Percentiles rank a stretch among this genome's conserved stretches.
Evolutionary conservation across 1,140 invertebrate species (phyloP).

Genomic region (Fopius arisanus): DNA sequence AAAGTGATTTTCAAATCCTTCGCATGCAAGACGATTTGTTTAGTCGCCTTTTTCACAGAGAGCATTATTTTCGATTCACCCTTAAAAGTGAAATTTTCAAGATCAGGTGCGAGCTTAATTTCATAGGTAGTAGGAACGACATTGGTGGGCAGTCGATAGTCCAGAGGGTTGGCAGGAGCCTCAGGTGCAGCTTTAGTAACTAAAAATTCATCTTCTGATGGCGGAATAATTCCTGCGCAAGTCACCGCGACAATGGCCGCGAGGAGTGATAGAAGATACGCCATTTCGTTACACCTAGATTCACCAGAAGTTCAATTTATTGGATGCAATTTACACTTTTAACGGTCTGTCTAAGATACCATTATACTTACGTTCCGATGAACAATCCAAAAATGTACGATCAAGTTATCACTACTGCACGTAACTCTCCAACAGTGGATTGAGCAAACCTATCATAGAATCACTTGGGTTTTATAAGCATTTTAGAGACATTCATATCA

Average conservation of each 20-base stretch:
- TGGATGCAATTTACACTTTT: no score
- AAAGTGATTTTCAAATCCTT: conserved; percentile 24
- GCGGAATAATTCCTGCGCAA: background rate
- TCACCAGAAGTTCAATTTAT: background rate
- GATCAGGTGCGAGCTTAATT: conserved; percentile 21
- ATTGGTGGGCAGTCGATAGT: conserved; percentile 68
- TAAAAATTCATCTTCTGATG: background rate
- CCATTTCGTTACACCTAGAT: conserved; percentile 24
- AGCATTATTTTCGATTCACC: conserved; percentile 35
- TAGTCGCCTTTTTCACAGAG: background rate
- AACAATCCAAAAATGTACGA: background rate
- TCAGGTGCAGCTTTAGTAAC: background rate
- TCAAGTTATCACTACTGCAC: background rate
- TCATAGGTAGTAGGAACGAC: conserved; percentile 57
- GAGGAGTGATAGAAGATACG: conserved; percentile 7
- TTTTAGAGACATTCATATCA: background rate
- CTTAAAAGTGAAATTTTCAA: conserved; percentile 37
- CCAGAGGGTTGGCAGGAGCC: background rate
- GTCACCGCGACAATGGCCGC: conserved; percentile 17
- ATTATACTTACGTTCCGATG: background rate
- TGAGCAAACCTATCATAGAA: background rate
- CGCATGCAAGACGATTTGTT: conserved; percentile 39
- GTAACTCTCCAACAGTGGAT: background rate
- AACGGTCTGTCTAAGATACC: no score
- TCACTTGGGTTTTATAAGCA: background rate